phyloP scores from a whole-genome alignment of 1,140 invertebrate genomes.

The Drosophila novamexicana region DNA sequence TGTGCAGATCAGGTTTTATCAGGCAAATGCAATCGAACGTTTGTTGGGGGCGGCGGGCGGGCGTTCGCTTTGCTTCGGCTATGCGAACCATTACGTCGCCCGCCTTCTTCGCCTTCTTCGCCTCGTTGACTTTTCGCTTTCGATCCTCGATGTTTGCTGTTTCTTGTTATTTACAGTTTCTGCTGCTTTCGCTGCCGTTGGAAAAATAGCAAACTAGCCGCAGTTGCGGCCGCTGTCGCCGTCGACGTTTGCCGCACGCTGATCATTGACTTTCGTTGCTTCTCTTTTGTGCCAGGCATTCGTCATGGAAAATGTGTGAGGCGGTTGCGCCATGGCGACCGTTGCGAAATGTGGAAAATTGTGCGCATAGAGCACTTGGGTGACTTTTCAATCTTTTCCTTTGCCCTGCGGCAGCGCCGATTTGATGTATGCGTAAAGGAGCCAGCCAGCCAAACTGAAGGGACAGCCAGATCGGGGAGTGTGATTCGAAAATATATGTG shows the following conservation, averaged over 20 bases:
- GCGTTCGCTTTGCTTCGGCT: slow-evolving; percentile 54
- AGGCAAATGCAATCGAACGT: slow-evolving; percentile 72
- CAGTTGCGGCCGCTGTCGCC: slow-evolving; percentile 38
- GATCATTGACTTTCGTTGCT: slow-evolving; percentile 80
- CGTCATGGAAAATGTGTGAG: slow-evolving; percentile 72
- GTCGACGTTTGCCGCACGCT: slow-evolving; percentile 40
- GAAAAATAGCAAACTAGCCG: slow-evolving; percentile 71
- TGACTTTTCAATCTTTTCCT: slow-evolving; percentile 18
- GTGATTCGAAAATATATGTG: not conserved
- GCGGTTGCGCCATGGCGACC: slow-evolving; percentile 32
- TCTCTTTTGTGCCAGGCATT: slow-evolving; percentile 72
- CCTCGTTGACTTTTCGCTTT: slow-evolving; percentile 68
- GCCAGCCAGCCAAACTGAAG: not conserved
- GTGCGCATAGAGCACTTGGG: slow-evolving; percentile 23
- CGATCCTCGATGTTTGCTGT: slow-evolving; percentile 64
- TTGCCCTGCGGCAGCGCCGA: not conserved
- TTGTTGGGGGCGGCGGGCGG: slow-evolving; percentile 42
- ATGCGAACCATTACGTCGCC: slow-evolving; percentile 26
- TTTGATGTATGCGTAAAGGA: not conserved
- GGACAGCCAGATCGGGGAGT: not conserved
- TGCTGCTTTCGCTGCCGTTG: slow-evolving; percentile 79
- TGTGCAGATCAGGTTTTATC: slow-evolving; percentile 78
- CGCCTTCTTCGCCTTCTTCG: slow-evolving; percentile 54
- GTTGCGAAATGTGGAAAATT: slow-evolving; percentile 56
- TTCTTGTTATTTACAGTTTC: slow-evolving; percentile 82